These are phyloP conservation scores for Maconellicoccus hirsutus DNA, from an alignment of 1,140 invertebrate genomes.

Conservation along the genomic window DNA sequence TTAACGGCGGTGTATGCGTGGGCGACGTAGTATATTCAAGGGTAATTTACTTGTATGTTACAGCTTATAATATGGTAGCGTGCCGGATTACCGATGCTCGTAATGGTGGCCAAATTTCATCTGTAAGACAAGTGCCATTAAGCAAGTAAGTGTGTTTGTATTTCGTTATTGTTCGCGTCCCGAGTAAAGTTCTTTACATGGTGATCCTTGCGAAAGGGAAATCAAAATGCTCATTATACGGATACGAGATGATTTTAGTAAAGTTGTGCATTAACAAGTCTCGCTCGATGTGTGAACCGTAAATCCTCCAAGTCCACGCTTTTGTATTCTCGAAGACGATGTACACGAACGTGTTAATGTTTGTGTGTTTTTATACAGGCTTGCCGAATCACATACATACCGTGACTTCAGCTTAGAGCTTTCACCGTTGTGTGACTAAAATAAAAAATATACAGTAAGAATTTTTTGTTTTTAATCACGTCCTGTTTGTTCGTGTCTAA, in stretches of 20 bases:
- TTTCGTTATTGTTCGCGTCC: not conserved
- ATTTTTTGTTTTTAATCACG: conserved; percentile 22
- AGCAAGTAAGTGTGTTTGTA: conserved; percentile 74
- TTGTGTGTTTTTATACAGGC: conserved; percentile 30
- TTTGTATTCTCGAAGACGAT: not conserved
- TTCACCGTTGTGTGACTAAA: conserved; percentile 10
- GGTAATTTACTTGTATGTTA: not conserved
- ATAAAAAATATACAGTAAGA: conserved; percentile 1
- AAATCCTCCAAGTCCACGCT: no score
- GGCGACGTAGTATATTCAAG: no score
- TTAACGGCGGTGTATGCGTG: no score
- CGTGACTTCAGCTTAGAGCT: conserved; percentile 33
- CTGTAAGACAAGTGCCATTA: conserved; percentile 91
- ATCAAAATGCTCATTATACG: no score
- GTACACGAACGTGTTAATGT: not conserved
- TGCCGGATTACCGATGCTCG: conserved; percentile 84
- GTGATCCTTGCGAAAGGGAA: no score
- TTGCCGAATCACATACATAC: conserved; percentile 32
- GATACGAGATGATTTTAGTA: no score
- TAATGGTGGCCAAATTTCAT: conserved; percentile 65
- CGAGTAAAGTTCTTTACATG: no score
- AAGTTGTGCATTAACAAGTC: conserved; percentile 20
- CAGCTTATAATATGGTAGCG: conserved; percentile 95
- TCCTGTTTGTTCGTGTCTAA: conserved; percentile 17
- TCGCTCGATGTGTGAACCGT: no score